Percentiles rank a stretch among this genome's conserved stretches.
Evolutionary conservation across 2,113 vertebrate genomes (phyloP).

Genomic region (Cynoglossus semilaevis): DNA sequence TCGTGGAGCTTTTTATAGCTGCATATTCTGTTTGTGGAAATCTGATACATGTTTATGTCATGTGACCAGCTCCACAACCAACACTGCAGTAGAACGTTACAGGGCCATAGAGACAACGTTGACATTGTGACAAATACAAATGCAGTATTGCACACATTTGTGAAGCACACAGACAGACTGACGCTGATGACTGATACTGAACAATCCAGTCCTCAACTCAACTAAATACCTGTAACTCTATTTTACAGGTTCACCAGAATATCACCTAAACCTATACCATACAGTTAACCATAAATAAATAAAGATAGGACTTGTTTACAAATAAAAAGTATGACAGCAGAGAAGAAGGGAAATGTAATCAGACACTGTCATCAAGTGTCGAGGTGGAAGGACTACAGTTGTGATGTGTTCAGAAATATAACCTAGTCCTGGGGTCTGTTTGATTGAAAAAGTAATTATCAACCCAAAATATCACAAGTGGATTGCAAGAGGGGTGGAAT

Average conservation of each 20-base stretch:
- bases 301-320: too few relatives aligned
- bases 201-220: slow-evolving; percentile 23
- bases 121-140: slow-evolving; percentile 20
- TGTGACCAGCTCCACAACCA: slow-evolving; percentile 22
- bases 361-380: slow-evolving; percentile 45
- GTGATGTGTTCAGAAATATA: not conserved
- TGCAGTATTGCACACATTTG: slow-evolving; percentile 32
- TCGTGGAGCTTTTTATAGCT: not conserved
- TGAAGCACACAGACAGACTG: slow-evolving; percentile 19
- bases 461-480: too few relatives aligned
- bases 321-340: not conserved
- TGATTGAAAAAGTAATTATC: too few relatives aligned
- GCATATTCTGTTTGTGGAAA: not conserved
- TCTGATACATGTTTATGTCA: slow-evolving; percentile 2
- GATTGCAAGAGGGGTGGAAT: too few relatives aligned
- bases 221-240: not conserved
- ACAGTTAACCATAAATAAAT: too few relatives aligned
- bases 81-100: slow-evolving; percentile 20
- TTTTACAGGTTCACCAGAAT: too few relatives aligned
- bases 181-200: slow-evolving; percentile 2
- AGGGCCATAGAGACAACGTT: slow-evolving; percentile 23
- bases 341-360: slow-evolving; percentile 5
- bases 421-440: too few relatives aligned
- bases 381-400: not conserved
- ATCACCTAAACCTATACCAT: not conserved